phyloP scores from a whole-genome alignment of 1,140 invertebrate species.

The Ceratitis capitata region DNA sequence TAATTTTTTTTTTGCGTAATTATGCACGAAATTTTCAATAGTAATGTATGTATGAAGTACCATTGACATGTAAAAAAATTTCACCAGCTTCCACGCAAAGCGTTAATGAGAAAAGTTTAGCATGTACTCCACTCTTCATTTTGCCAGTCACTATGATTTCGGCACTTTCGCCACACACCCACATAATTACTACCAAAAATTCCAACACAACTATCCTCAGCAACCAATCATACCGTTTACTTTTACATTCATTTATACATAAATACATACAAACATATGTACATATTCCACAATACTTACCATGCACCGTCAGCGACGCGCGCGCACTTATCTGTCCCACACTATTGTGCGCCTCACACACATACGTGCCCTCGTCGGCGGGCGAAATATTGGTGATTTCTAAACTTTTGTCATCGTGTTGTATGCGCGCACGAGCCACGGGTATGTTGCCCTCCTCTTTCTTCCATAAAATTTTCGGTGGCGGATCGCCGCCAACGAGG shows the following conservation, averaged over 20 bases:
- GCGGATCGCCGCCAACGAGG: conserved; percentile 88
- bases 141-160: neutral
- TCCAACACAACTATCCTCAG: neutral
- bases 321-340: conserved; percentile 80
- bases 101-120: conserved; percentile 11
- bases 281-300: conserved; percentile 69
- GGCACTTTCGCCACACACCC: neutral
- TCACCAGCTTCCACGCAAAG: neutral
- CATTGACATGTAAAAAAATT: neutral
- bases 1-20: no score
- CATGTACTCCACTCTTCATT: neutral
- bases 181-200: neutral
- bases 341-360: conserved; percentile 82
- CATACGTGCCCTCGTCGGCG: conserved; percentile 83
- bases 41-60: neutral
- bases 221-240: no score
- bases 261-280: no score
- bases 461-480: conserved; percentile 87
- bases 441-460: conserved; percentile 87
- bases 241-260: no score
- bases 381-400: conserved; percentile 78
- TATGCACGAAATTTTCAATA: no score
- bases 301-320: conserved; percentile 79
- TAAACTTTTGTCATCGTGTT: conserved; percentile 78
- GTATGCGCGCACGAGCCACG: conserved; percentile 76